Evolutionary conservation across 2,888 invertebrate genomes (phyloP).

Genomic region (Nymphalis polychloros): DNA sequence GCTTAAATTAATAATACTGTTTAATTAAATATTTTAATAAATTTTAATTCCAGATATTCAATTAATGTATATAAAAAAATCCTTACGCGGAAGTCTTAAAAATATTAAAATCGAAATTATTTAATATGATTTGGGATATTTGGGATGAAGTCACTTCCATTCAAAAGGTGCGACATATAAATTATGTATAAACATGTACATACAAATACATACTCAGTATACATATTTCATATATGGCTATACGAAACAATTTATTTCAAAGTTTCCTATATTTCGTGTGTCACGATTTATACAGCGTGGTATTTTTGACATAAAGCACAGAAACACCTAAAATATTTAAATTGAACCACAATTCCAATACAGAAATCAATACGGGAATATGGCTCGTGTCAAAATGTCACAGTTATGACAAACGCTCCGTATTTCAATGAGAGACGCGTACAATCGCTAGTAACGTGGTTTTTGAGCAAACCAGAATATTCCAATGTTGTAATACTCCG

Average conservation of each 20-base stretch:
- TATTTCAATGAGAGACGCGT: not conserved
- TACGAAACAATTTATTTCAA: not conserved
- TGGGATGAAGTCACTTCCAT: too few relatives aligned
- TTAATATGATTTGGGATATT: too few relatives aligned
- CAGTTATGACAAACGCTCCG: not conserved
- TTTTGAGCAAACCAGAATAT: not conserved
- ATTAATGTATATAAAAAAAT: too few relatives aligned
- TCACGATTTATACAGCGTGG: not conserved
- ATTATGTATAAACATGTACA: too few relatives aligned
- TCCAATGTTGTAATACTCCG: not conserved
- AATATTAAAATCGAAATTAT: too few relatives aligned
- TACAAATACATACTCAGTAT: not conserved
- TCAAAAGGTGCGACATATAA: too few relatives aligned
- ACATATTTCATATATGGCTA: not conserved
- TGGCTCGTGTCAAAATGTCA: slow-evolving; percentile 9
- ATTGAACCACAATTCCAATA: slow-evolving; percentile 4
- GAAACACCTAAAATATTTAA: slow-evolving; percentile 10
- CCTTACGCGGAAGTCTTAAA: too few relatives aligned
- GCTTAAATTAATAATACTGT: too few relatives aligned
- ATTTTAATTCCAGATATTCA: too few relatives aligned
- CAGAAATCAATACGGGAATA: slow-evolving; percentile 9
- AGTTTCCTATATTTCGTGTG: not conserved
- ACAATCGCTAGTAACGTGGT: not conserved
- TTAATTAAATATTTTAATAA: too few relatives aligned
- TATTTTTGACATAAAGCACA: slow-evolving; percentile 3